Evolutionary conservation across 2,797 vertebrate species (phyloP).

Genomic region (Rhabdophis nuchalis): DNA sequence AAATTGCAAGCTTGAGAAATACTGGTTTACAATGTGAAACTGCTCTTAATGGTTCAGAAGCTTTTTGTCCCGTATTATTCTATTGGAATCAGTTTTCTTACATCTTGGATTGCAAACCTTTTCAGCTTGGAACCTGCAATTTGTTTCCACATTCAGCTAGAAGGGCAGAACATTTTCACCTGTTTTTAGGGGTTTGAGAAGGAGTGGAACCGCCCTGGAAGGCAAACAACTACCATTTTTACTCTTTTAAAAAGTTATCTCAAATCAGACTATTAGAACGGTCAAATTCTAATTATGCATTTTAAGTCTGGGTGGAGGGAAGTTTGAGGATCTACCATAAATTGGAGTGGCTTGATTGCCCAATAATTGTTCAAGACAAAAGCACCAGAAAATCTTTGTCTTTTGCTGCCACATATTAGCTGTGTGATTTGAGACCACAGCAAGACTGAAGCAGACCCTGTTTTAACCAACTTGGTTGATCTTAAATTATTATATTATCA

Average conservation of each 20-base stretch:
- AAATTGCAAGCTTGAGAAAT: background rate
- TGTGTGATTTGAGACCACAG: background rate
- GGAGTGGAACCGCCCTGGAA: background rate
- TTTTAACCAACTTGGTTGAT: background rate
- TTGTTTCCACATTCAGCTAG: background rate
- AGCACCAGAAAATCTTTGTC: background rate
- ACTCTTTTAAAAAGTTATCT: background rate
- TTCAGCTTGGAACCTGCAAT: background rate
- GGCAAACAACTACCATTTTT: background rate
- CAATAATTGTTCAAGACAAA: background rate
- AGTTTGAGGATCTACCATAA: background rate
- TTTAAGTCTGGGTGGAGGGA: background rate
- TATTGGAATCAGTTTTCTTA: background rate
- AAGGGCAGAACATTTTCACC: background rate
- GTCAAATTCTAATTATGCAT: background rate
- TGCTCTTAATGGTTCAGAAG: background rate
- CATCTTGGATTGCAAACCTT: background rate
- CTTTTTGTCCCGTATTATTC: background rate
- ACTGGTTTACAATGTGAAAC: background rate
- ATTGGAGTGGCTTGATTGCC: background rate
- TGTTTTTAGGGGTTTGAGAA: background rate
- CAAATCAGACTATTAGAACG: background rate
- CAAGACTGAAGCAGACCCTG: background rate
- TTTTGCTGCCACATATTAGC: background rate
- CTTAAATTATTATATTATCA: background rate